phyloP scores from a whole-genome alignment of 2,113 vertebrate species.

The Dasypus novemcinctus region DNA sequence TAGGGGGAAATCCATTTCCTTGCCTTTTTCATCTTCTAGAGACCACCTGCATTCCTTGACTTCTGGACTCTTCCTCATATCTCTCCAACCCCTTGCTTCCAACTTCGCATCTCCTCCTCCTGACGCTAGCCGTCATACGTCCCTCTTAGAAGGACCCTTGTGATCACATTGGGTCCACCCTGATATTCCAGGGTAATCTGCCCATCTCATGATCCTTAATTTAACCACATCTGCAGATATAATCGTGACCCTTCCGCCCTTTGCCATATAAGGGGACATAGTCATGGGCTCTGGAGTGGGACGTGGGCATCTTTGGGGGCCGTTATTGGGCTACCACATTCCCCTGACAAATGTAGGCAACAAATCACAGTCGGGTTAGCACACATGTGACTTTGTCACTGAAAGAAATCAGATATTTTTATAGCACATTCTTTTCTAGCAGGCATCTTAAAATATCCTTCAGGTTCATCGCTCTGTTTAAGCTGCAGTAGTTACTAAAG shows the following conservation, averaged over 20 bases:
- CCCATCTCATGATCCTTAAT: not conserved
- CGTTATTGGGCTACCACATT: not conserved
- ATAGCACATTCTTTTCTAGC: not conserved
- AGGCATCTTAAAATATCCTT: not conserved
- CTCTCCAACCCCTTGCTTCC: not conserved
- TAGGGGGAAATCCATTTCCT: too few relatives aligned
- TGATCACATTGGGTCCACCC: not conserved
- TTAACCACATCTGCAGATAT: not conserved
- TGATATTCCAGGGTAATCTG: not conserved
- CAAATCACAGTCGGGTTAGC: not conserved
- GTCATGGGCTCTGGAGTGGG: not conserved
- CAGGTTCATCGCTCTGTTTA: not conserved
- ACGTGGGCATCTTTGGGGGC: not conserved
- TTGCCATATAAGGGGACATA: not conserved
- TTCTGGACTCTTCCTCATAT: not conserved
- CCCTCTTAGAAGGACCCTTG: not conserved
- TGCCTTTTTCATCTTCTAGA: not conserved
- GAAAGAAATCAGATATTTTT: not conserved
- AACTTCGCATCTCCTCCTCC: not conserved
- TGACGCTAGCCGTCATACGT: too few relatives aligned
- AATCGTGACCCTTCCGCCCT: not conserved
- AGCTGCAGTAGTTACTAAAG: not conserved
- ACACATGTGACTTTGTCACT: not conserved
- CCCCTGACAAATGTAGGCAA: not conserved
- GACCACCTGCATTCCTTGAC: too few relatives aligned